Conservation (phyloP, 2,797 vertebrate species). For the Denticeps clupeoides region DNA sequence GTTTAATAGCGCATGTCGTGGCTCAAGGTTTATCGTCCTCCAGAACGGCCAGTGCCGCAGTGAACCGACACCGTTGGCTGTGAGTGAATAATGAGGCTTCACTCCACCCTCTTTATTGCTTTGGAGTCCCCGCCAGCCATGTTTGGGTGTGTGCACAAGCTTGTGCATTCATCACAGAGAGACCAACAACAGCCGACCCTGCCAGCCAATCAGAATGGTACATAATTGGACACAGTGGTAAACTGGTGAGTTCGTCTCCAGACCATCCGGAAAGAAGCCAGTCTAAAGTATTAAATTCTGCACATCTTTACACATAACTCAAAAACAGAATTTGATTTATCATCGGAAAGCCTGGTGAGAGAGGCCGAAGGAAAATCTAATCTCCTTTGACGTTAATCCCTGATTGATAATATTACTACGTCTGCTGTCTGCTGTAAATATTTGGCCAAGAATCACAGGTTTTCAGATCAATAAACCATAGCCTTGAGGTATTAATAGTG, state of each 20-base stretch:
- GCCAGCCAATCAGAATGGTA: conserved; percentile 4
- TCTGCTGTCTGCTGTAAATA: neutral
- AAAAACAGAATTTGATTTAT: too few relatives aligned
- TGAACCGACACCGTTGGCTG: conserved; percentile 3
- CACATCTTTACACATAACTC: too few relatives aligned
- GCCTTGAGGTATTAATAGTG: neutral
- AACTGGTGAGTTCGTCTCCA: too few relatives aligned
- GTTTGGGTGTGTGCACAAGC: conserved; percentile 18
- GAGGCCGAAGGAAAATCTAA: neutral
- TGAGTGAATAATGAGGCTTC: conserved; percentile 35
- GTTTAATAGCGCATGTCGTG: neutral
- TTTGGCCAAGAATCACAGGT: neutral
- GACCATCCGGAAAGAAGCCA: too few relatives aligned
- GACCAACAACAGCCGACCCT: neutral
- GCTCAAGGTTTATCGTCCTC: conserved; percentile 5
- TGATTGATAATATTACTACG: neutral
- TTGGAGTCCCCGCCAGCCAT: neutral
- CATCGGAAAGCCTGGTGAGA: too few relatives aligned
- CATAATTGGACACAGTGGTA: neutral
- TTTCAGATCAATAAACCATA: neutral
- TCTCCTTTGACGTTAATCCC: neutral
- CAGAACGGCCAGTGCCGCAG: conserved; percentile 1
- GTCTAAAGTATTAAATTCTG: too few relatives aligned
- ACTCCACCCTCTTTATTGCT: conserved; percentile 7
- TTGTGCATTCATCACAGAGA: neutral